Evolutionary conservation across 2,113 vertebrate species (phyloP).

Genomic region (Micromys minutus): DNA sequence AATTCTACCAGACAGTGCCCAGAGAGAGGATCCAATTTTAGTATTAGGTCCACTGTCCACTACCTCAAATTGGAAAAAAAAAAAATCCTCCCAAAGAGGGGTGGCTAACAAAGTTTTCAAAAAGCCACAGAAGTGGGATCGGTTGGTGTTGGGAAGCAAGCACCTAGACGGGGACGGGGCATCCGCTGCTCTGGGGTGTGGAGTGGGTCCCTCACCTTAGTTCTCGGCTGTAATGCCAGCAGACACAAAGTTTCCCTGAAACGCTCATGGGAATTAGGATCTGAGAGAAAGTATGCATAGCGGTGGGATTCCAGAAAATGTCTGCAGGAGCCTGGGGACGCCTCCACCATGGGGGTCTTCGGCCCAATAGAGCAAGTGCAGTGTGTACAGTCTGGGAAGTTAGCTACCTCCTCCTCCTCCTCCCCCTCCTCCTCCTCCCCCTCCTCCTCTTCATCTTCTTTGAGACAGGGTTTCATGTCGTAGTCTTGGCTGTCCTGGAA

Average conservation of each 20-base stretch:
- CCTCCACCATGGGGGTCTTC: accelerated
- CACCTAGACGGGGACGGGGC: accelerated
- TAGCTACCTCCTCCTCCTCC: too few relatives aligned
- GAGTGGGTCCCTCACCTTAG: not conserved
- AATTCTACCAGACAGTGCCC: not conserved
- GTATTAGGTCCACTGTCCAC: not conserved
- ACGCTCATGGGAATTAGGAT: not conserved
- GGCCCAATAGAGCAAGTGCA: too few relatives aligned
- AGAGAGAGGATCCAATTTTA: not conserved
- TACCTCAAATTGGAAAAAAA: not conserved
- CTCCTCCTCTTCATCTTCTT: too few relatives aligned
- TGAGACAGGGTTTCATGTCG: not conserved
- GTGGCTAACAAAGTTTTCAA: not conserved
- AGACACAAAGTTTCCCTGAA: not conserved
- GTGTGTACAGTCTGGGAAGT: too few relatives aligned
- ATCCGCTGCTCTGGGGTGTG: not conserved
- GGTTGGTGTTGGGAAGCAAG: not conserved
- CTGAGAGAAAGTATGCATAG: not conserved
- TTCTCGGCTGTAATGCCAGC: not conserved
- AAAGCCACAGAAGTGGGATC: too few relatives aligned
- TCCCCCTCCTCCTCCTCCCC: not conserved
- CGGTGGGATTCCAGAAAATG: too few relatives aligned
- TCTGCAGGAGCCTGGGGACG: not conserved
- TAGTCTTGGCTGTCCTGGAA: not conserved
- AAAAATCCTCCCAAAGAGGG: not conserved